Conservation (phyloP, 1,140 invertebrate species). For the Diabrotica virgifera region DNA sequence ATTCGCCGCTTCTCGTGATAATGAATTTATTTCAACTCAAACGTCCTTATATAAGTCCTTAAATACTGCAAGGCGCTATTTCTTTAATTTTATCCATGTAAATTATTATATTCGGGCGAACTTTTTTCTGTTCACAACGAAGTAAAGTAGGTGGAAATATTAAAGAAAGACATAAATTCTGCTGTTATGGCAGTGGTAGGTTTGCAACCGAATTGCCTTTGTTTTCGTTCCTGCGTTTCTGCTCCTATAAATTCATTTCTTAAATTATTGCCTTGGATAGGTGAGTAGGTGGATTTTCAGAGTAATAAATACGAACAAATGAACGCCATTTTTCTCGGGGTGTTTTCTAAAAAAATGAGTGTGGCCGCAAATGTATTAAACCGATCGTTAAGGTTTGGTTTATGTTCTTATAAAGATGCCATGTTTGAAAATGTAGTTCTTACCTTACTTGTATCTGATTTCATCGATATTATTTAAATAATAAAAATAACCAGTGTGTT, state of each 20-base stretch:
- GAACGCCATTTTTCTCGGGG: neutral
- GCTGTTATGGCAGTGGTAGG: conserved; percentile 13
- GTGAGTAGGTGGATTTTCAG: conserved; percentile 14
- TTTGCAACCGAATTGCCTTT: conserved; percentile 18
- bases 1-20: too few relatives aligned
- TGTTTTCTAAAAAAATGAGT: neutral
- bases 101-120: neutral
- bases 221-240: conserved; percentile 7
- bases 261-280: conserved; percentile 12
- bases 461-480: too few relatives aligned
- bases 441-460: too few relatives aligned
- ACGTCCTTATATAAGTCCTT: too few relatives aligned
- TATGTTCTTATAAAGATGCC: too few relatives aligned
- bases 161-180: conserved; percentile 13
- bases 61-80: too few relatives aligned
- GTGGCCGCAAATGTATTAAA: too few relatives aligned
- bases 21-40: too few relatives aligned
- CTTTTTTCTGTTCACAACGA: neutral
- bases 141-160: conserved; percentile 6
- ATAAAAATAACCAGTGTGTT: too few relatives aligned
- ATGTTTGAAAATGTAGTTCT: too few relatives aligned
- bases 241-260: conserved; percentile 18
- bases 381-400: too few relatives aligned
- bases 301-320: conserved; percentile 1
- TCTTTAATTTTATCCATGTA: neutral